Percentiles rank a stretch among this genome's conserved stretches.
Evolutionary conservation across 2,888 invertebrate genomes (phyloP).

Genomic region (Drosophila pullipes): DNA sequence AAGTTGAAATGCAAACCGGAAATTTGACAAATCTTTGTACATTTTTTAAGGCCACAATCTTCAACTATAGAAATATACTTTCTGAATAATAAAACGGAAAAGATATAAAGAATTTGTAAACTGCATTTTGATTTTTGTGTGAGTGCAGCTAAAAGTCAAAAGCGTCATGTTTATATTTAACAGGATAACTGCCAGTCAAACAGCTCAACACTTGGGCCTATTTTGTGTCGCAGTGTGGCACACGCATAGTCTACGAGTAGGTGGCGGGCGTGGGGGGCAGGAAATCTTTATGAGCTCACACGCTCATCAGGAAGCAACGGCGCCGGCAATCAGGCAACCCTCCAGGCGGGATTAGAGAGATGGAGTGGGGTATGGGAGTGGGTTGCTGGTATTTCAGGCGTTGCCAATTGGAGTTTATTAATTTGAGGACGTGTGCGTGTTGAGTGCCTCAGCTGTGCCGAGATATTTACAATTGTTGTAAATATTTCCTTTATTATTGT

Average conservation of each 20-base stretch:
- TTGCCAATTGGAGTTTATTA: conserved; percentile 80
- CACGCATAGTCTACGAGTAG: conserved; percentile 38
- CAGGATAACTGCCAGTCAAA: conserved; percentile 35
- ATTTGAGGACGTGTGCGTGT: conserved; percentile 76
- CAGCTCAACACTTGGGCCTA: background rate
- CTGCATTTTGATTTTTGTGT: background rate
- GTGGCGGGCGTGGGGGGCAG: conserved; percentile 32
- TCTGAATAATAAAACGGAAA: background rate
- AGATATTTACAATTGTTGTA: conserved; percentile 82
- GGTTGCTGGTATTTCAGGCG: conserved; percentile 21
- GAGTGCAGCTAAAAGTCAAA: background rate
- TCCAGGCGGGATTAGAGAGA: background rate
- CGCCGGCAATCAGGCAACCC: conserved; percentile 68
- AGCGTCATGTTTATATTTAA: background rate
- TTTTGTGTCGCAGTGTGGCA: conserved; percentile 7
- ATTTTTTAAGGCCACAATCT: background rate
- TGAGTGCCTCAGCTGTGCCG: conserved; percentile 51
- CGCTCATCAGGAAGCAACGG: conserved; percentile 75
- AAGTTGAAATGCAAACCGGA: background rate
- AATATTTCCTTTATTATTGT: conserved; percentile 82
- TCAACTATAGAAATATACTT: background rate
- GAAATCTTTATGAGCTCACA: conserved; percentile 79
- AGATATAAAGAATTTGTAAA: too few relatives aligned
- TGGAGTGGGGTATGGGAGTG: background rate
- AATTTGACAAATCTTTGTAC: too few relatives aligned